phyloP scores from a whole-genome alignment of 2,888 invertebrate genomes.

The Microdon myrmicae region DNA sequence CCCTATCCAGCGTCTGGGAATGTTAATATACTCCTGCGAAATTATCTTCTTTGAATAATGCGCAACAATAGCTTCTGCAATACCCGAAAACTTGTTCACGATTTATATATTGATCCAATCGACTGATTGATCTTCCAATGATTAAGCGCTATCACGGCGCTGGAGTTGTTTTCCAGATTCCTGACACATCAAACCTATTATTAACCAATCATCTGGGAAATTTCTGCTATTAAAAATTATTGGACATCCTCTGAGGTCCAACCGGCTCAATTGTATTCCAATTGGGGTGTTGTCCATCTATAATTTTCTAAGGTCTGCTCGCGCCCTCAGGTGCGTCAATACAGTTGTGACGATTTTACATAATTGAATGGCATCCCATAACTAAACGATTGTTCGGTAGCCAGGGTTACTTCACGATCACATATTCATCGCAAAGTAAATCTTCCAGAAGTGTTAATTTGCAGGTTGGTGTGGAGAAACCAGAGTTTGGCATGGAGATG shows the following conservation, averaged over 20 bases:
- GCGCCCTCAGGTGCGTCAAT: constrained; percentile 25
- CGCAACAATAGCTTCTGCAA: too few relatives aligned
- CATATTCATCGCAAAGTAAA: constrained; percentile 41
- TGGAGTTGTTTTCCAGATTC: constrained; percentile 18
- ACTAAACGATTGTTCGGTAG: too few relatives aligned
- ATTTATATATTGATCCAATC: too few relatives aligned
- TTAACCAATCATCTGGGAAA: constrained; percentile 30
- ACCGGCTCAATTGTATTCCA: constrained; percentile 14
- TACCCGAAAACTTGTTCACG: too few relatives aligned
- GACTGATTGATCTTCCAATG: too few relatives aligned
- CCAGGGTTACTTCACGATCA: too few relatives aligned
- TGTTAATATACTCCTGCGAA: too few relatives aligned
- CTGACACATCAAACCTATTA: constrained; percentile 20
- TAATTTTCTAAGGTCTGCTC: constrained; percentile 26
- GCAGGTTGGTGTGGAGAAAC: constrained; percentile 14
- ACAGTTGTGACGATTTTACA: constrained; percentile 17
- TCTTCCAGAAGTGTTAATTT: constrained; percentile 30
- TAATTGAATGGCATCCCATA: constrained; percentile 28
- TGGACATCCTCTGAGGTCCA: neutral
- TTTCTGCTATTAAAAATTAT: constrained; percentile 3
- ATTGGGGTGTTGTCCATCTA: constrained; percentile 19
- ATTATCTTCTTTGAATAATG: too few relatives aligned
- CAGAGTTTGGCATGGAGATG: constrained; percentile 16
- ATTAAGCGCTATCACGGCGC: too few relatives aligned
- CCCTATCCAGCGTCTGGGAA: too few relatives aligned